A percentile compares a stretch with the other conserved stretches of the same genome.
Evolutionary conservation across 2,113 vertebrate species (phyloP).

Genomic region (Catharus bicknelli): DNA sequence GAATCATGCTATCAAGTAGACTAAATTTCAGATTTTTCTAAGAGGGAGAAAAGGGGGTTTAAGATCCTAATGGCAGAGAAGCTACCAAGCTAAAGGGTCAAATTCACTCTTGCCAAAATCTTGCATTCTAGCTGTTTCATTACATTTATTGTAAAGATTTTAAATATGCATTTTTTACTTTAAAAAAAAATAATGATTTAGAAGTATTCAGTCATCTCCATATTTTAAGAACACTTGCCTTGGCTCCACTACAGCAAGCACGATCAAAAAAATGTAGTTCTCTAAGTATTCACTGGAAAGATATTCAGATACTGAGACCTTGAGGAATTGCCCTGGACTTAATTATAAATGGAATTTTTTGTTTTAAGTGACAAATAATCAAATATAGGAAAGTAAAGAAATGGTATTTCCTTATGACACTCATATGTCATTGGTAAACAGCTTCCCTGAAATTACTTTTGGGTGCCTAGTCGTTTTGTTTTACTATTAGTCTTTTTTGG

Average conservation of each 20-base stretch:
- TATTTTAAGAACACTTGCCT: not conserved
- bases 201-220: not conserved
- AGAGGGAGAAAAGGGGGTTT: not conserved
- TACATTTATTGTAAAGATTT: not conserved
- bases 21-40: not conserved
- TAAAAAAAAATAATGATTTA: not conserved
- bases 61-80: not conserved
- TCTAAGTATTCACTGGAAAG: not conserved
- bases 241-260: not conserved
- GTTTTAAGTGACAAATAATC: not conserved
- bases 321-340: not conserved
- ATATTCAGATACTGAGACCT: not conserved
- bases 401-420: not conserved
- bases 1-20: not conserved
- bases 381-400: conserved; percentile 6
- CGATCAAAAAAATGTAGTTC: not conserved
- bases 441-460: not conserved
- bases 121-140: not conserved
- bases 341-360: not conserved
- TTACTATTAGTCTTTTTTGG: not conserved
- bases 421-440: not conserved
- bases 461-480: not conserved
- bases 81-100: not conserved
- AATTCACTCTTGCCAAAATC: not conserved
- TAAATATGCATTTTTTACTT: not conserved